Conservation (phyloP, 2,888 invertebrate genomes). For the Mamestra brassicae region DNA sequence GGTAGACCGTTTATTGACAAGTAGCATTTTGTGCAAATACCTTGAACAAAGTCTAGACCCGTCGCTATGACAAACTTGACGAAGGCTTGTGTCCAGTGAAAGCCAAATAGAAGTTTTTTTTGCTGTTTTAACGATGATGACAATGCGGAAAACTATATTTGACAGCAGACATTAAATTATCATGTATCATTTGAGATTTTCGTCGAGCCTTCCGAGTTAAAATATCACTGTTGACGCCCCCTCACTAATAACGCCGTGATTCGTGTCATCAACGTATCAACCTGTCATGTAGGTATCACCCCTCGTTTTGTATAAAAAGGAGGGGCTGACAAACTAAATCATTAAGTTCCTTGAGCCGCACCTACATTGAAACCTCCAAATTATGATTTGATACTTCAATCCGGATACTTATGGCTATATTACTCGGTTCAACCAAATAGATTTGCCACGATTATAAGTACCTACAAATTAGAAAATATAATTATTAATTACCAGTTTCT, state of each 20-base stretch:
- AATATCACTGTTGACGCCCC: constrained; percentile 13
- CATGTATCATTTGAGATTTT: constrained; percentile 12
- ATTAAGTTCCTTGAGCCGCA: constrained; percentile 19
- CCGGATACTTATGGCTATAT: not conserved
- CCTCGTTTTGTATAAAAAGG: constrained; percentile 37
- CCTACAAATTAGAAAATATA: too few species aligned
- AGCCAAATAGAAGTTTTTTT: not conserved
- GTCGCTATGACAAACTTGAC: too few species aligned
- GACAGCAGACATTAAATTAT: not conserved
- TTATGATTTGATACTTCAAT: not conserved
- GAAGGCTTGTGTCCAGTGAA: too few species aligned
- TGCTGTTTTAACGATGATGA: not conserved
- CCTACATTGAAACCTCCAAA: constrained; percentile 23
- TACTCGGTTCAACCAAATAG: too few species aligned
- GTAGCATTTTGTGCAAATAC: too few species aligned
- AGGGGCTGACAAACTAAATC: constrained; percentile 49
- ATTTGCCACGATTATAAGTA: too few species aligned
- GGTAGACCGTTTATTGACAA: too few species aligned
- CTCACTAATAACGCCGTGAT: constrained; percentile 34
- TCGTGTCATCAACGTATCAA: constrained; percentile 48
- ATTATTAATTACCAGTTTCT: too few species aligned
- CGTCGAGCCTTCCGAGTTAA: constrained; percentile 8
- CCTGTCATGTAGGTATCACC: constrained; percentile 49
- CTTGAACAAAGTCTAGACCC: too few species aligned
- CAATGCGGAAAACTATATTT: not conserved